These are phyloP conservation scores for Eledona agricola DNA, from an alignment of 2,888 invertebrate species.

Conservation along the genomic window DNA sequence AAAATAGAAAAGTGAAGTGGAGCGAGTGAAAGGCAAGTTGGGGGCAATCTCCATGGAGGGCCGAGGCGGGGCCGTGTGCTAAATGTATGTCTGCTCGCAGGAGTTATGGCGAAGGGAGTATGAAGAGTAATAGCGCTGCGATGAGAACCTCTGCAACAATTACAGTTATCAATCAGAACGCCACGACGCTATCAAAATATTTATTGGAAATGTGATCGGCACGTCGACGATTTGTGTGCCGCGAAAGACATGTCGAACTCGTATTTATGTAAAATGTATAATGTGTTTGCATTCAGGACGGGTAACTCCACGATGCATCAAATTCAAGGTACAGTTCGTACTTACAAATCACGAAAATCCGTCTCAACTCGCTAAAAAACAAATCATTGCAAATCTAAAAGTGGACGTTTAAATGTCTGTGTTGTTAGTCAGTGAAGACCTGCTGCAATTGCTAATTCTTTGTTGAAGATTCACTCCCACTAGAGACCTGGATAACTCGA, in stretches of 20 bases:
- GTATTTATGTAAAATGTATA: no score
- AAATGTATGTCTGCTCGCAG: conserved; percentile 87
- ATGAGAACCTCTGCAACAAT: conserved; percentile 79
- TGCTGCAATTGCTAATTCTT: conserved; percentile 17
- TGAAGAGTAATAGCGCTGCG: conserved; percentile 81
- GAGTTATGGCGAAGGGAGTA: conserved; percentile 84
- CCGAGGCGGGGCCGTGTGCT: conserved; percentile 66
- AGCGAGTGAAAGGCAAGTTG: conserved; percentile 60
- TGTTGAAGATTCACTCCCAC: conserved; percentile 23
- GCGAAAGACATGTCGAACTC: no score
- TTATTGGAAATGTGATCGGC: no score
- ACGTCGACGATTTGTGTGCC: no score
- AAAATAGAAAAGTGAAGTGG: conserved; percentile 62
- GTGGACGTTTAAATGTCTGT: no score
- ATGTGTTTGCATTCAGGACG: no score
- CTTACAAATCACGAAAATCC: no score
- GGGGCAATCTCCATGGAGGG: conserved; percentile 57
- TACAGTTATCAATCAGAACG: conserved; percentile 45
- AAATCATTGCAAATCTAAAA: conserved; percentile 1
- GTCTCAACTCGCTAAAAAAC: no score
- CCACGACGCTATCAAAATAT: no score
- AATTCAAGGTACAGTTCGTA: no score
- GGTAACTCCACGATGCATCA: no score
- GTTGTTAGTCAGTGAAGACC: conserved; percentile 10
- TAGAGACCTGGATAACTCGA: conserved; percentile 27